These are phyloP conservation scores for Platygyra sinensis DNA, from an alignment of 64 coral and sea anemone species.

Conservation along the genomic window DNA sequence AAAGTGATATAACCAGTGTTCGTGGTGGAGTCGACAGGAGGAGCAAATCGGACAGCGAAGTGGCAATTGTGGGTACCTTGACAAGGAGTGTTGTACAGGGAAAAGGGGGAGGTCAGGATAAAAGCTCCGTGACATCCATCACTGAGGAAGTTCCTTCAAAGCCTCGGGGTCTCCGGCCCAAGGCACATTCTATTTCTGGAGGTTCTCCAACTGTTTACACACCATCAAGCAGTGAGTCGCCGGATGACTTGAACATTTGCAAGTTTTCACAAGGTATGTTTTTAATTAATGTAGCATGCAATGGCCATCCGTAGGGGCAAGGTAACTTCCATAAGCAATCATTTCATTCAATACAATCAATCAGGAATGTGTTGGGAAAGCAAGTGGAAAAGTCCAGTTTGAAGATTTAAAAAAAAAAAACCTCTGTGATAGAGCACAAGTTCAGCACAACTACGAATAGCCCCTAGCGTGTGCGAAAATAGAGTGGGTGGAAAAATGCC, in stretches of 20 bases:
- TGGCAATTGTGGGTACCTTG: neutral
- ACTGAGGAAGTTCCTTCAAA: neutral
- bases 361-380: no score
- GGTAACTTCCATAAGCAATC: no score
- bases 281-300: neutral
- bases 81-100: neutral
- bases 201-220: neutral
- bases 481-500: no score
- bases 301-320: neutral
- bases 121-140: neutral
- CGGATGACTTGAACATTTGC: neutral
- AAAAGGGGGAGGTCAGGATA: neutral
- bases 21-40: neutral
- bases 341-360: no score
- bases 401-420: no score
- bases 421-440: no score
- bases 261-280: slow-evolving; percentile 18
- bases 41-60: slow-evolving; percentile 20
- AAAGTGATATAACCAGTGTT: neutral
- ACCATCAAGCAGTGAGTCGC: neutral
- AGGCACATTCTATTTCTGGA: neutral
- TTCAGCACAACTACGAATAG: no score
- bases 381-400: no score
- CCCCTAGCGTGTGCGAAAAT: no score
- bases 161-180: neutral